Evolutionary conservation across 1,140 invertebrate genomes (phyloP).

Genomic region (Drosophila eugracilis): DNA sequence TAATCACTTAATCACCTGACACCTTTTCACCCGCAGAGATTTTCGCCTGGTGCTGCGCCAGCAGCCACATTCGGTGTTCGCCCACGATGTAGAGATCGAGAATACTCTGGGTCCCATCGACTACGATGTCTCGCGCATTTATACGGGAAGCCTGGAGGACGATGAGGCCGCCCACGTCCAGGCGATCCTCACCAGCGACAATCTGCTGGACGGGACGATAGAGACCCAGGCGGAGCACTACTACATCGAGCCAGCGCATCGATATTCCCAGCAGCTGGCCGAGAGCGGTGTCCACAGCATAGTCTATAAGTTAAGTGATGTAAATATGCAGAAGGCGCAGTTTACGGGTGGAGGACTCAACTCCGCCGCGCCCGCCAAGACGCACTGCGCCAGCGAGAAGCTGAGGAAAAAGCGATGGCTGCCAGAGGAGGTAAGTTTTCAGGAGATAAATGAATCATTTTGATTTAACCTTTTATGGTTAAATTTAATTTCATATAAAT

Average conservation of each 20-base stretch:
- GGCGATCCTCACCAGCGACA: slow-evolving; percentile 93
- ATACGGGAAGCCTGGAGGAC: slow-evolving; percentile 92
- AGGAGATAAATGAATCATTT: too few relatives aligned
- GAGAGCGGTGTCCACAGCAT: slow-evolving; percentile 89
- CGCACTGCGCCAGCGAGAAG: slow-evolving; percentile 82
- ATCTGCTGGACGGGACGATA: slow-evolving; percentile 95
- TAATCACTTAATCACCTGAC: slow-evolving; percentile 11
- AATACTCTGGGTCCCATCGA: slow-evolving; percentile 89
- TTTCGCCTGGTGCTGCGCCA: slow-evolving; percentile 91
- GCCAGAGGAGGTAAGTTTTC: slow-evolving; percentile 82
- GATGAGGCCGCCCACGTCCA: slow-evolving; percentile 93
- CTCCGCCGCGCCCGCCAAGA: slow-evolving; percentile 49
- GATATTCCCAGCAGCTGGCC: slow-evolving; percentile 88
- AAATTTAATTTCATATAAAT: too few relatives aligned
- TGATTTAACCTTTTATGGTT: too few relatives aligned
- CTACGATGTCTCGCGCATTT: slow-evolving; percentile 91
- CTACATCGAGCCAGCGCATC: slow-evolving; percentile 93
- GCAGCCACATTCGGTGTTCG: slow-evolving; percentile 90
- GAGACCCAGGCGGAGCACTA: slow-evolving; percentile 91
- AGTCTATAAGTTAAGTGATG: slow-evolving; percentile 93
- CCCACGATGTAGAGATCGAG: slow-evolving; percentile 92
- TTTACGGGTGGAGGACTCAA: slow-evolving; percentile 46
- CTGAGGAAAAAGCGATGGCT: slow-evolving; percentile 84
- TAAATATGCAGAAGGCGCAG: slow-evolving; percentile 86
- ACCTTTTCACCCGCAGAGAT: slow-evolving; percentile 87